Base-by-base conservation (phyloP, 2,888 invertebrate species). In the Bellardia pandia region DNA sequence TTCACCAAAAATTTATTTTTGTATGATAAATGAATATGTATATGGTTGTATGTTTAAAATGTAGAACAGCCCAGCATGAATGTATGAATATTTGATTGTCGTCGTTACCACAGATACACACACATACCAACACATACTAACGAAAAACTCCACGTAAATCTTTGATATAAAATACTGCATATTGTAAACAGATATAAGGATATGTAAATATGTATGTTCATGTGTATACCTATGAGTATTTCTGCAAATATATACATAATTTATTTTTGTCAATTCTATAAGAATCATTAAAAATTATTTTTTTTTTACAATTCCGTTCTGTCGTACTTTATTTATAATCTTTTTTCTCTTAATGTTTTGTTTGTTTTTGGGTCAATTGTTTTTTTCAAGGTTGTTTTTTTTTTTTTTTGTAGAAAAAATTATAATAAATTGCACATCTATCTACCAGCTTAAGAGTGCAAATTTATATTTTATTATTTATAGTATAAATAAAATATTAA, bases 181-280 rank as follows among this genome's bases (percentile, higher is more conserved):
- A 51, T 14, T 48, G 13, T 56, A 56, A 14, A 56, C 6, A 40
- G 2, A 2, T 14, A 48, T 48, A 16, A n/a, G n/a, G 23, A 1
- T 23, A 23, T 23, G n/a, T 8, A 60, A 16, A 11, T 60, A n/a
- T 74, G 42, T 3, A 42, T 11, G 23, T 16, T 33, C 30, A 13
- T 51, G 37, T 2, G 8, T 53, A 51, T 45, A 16, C 66, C 9
- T 23, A 11, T 51, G 23, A 4, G 13, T 37, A 30, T 56, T 78
- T 69, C 56, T 23, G 48, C 23, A 75, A 76, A 75, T 30, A 45
- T 60, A 81, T 82, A 40, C 62, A 76, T 82, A 76, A 69, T 76
- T 75, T 82, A 76, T 71, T 85, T 53, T 74, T 81, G 66, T 60
- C 72, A 58, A 62, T 86, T 81, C 72, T 77, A 40, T 51, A 58